Percentiles rank a stretch among this genome's conserved stretches.
phyloP scores from a whole-genome alignment of 2,888 invertebrate genomes.

The Drosophila hamatofila region DNA sequence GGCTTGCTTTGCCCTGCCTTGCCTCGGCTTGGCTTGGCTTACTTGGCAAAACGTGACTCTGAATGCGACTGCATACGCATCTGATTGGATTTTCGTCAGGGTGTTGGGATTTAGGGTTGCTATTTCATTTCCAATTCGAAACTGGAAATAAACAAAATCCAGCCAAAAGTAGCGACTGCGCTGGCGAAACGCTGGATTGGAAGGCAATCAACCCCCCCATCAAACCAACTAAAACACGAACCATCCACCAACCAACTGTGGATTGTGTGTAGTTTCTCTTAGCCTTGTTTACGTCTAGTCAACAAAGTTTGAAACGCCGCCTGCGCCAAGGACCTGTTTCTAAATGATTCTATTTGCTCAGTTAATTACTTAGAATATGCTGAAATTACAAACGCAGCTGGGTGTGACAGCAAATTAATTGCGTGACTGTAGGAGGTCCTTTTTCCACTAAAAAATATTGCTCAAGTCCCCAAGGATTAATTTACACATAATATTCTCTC shows the following conservation, averaged over 20 bases:
- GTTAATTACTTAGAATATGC: constrained; percentile 54
- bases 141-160: constrained; percentile 75
- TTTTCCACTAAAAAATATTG: not conserved
- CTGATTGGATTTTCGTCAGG: constrained; percentile 49
- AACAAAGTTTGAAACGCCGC: constrained; percentile 47
- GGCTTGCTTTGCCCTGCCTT: not conserved
- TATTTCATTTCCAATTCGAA: constrained; percentile 55
- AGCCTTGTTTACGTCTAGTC: constrained; percentile 61
- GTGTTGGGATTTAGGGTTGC: constrained; percentile 35
- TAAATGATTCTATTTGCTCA: constrained; percentile 54
- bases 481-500: not conserved
- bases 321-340: constrained; percentile 46
- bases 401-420: constrained; percentile 43
- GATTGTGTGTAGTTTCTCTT: constrained; percentile 49
- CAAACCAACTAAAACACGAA: constrained; percentile 1
- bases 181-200: constrained; percentile 31
- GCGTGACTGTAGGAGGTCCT: not conserved
- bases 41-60: constrained; percentile 70
- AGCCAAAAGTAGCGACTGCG: constrained; percentile 56
- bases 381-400: constrained; percentile 21
- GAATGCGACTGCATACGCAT: constrained; percentile 50
- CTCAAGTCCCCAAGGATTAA: not conserved
- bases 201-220: constrained; percentile 28
- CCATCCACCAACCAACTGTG: constrained; percentile 72
- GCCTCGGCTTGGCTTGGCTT: constrained; percentile 43